These are phyloP conservation scores for Sebastes matsubarae DNA, from an alignment of 2,797 vertebrate species.

Conservation along the genomic window DNA sequence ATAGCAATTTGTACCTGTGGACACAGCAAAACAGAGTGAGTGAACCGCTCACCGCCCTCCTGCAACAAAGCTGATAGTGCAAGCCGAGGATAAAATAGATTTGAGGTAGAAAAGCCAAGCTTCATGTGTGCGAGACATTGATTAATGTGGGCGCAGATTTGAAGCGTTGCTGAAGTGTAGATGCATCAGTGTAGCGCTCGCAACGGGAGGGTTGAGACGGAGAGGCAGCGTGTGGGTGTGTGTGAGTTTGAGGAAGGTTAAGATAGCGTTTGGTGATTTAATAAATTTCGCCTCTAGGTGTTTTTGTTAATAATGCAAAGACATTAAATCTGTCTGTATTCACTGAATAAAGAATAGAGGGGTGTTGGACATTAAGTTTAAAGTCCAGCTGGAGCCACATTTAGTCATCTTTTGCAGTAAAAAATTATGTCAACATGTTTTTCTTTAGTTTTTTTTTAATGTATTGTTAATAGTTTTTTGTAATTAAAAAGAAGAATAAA, in stretches of 20 bases:
- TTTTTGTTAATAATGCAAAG: neutral
- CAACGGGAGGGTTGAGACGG: conserved; percentile 5
- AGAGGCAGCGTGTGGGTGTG: conserved; percentile 1
- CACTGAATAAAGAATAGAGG: neutral
- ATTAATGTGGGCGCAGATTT: conserved; percentile 46
- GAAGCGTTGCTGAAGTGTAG: conserved; percentile 33
- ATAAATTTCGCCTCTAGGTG: conserved; percentile 4
- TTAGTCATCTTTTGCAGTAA: neutral
- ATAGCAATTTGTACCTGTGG: neutral
- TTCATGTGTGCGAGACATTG: conserved; percentile 27
- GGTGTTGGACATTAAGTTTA: neutral
- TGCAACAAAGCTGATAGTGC: conserved; percentile 18
- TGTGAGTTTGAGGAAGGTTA: neutral
- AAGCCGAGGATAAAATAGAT: conserved; percentile 5
- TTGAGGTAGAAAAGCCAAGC: conserved; percentile 15
- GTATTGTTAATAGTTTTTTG: neutral
- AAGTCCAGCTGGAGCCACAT: neutral
- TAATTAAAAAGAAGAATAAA: neutral
- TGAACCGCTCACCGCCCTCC: neutral
- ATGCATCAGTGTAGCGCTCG: conserved; percentile 28
- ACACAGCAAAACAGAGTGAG: conserved; percentile 20
- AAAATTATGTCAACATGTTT: neutral
- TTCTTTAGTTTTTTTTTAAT: neutral
- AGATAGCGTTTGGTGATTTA: neutral
- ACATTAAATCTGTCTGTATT: neutral